These are phyloP conservation scores for Philopotamus ludificatus DNA, from an alignment of 1,140 invertebrate species.

Conservation along the genomic window DNA sequence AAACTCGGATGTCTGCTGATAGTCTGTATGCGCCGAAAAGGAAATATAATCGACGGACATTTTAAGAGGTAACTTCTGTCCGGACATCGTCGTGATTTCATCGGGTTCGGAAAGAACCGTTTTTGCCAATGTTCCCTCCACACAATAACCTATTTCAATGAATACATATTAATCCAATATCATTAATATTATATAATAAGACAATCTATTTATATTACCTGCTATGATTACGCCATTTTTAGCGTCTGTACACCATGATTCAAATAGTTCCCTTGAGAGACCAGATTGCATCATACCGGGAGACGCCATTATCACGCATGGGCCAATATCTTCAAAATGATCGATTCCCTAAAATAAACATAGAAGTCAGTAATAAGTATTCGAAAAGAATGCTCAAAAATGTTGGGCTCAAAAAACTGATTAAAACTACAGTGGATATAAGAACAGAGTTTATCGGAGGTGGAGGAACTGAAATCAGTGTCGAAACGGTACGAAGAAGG, in stretches of 20 bases:
- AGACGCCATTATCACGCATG: conserved; percentile 98
- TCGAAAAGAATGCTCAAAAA: too few species aligned
- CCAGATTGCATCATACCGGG: conserved; percentile 99
- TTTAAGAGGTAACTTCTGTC: conserved; percentile 93
- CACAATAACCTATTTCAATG: conserved; percentile 79
- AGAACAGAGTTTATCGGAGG: too few species aligned
- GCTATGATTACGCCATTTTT: conserved; percentile 99
- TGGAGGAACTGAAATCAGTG: too few species aligned
- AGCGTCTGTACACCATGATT: conserved; percentile 96
- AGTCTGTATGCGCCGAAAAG: conserved; percentile 99
- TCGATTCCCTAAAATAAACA: conserved; percentile 79
- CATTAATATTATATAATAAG: conserved; percentile 15
- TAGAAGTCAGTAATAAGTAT: too few species aligned
- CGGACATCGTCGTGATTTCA: conserved; percentile 92
- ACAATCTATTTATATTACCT: conserved; percentile 51
- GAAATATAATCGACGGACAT: conserved; percentile 99
- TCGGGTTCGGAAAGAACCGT: conserved; percentile 97
- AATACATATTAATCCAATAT: conserved; percentile 12
- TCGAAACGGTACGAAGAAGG: too few species aligned
- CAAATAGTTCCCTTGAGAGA: conserved; percentile 94
- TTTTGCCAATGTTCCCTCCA: conserved; percentile 98
- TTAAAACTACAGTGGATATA: too few species aligned
- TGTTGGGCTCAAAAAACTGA: too few species aligned
- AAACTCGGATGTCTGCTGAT: conserved; percentile 98
- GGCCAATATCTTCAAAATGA: conserved; percentile 99